phyloP scores from a whole-genome alignment of 2,888 invertebrate species.

The Epinotia demarniana region DNA sequence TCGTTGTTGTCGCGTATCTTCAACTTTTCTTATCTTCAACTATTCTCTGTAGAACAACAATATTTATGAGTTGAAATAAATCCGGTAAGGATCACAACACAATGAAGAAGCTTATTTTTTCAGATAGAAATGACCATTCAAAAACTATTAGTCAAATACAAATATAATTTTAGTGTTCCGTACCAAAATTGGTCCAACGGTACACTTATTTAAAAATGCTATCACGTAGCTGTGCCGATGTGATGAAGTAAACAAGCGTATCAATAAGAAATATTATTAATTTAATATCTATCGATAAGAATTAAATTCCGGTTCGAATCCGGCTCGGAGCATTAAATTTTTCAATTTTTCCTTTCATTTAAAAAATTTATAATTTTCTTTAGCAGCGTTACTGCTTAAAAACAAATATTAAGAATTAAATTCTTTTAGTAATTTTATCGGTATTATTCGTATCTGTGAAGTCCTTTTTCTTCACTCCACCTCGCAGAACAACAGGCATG shows the following conservation, averaged over 20 bases:
- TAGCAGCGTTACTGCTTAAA: too few relatives aligned
- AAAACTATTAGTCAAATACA: too few relatives aligned
- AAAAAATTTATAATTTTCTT: too few relatives aligned
- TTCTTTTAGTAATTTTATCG: constrained; percentile 13
- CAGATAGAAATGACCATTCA: too few relatives aligned
- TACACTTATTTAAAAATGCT: not conserved
- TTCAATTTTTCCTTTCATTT: too few relatives aligned
- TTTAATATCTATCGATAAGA: not conserved
- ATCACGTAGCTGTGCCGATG: not conserved
- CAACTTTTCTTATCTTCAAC: not conserved
- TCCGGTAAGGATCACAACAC: too few relatives aligned
- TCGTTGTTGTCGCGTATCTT: not conserved
- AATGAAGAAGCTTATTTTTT: too few relatives aligned
- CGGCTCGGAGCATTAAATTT: too few relatives aligned
- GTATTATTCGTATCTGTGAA: constrained; percentile 2
- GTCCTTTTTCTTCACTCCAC: constrained; percentile 10
- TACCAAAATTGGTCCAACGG: too few relatives aligned
- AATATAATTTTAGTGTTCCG: too few relatives aligned
- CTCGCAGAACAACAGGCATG: constrained; percentile 9
- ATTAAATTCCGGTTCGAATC: too few relatives aligned
- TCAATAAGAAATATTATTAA: not conserved
- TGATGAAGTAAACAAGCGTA: not conserved
- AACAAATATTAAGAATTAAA: constrained; percentile 3
- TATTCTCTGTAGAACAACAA: not conserved
- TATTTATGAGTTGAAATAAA: not conserved